A percentile compares a stretch with the other conserved stretches of the same genome.
phyloP scores from a whole-genome alignment of 1,140 invertebrate species.

The Diploscapter pachys region DNA sequence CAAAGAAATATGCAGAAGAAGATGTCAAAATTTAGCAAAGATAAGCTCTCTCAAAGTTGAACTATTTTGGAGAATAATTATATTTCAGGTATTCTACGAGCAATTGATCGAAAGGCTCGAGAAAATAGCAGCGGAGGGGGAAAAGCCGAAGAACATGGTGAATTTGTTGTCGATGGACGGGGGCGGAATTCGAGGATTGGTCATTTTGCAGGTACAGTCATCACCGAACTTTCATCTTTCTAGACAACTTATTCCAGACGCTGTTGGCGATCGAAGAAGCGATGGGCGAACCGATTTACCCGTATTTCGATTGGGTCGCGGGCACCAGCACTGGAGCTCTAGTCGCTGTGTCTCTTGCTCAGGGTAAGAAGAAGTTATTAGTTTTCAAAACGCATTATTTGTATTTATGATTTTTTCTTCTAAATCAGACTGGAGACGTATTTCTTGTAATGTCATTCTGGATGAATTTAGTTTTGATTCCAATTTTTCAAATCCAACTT shows the following conservation, averaged over 20 bases:
- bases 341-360: slow-evolving; percentile 72
- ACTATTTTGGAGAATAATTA: slow-evolving; percentile 9
- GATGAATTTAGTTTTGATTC: no score
- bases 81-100: slow-evolving; percentile 52
- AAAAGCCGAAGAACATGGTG: slow-evolving; percentile 38
- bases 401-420: slow-evolving; percentile 28
- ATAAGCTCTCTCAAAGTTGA: no score
- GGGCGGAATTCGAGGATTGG: slow-evolving; percentile 54
- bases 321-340: slow-evolving; percentile 96
- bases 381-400: background rate
- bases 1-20: no score
- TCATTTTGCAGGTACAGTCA: slow-evolving; percentile 48
- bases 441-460: no score
- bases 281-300: slow-evolving; percentile 49
- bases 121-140: slow-evolving; percentile 23
- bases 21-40: no score
- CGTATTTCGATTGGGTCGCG: slow-evolving; percentile 86
- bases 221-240: background rate
- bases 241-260: slow-evolving; percentile 31
- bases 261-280: slow-evolving; percentile 49
- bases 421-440: no score
- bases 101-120: slow-evolving; percentile 40
- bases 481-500: no score
- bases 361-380: slow-evolving; percentile 51
- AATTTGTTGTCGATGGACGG: slow-evolving; percentile 55